A percentile compares a stretch with the other conserved stretches of the same genome.
Conservation (phyloP, 2,888 invertebrate species). For the Drosophila histrio region DNA sequence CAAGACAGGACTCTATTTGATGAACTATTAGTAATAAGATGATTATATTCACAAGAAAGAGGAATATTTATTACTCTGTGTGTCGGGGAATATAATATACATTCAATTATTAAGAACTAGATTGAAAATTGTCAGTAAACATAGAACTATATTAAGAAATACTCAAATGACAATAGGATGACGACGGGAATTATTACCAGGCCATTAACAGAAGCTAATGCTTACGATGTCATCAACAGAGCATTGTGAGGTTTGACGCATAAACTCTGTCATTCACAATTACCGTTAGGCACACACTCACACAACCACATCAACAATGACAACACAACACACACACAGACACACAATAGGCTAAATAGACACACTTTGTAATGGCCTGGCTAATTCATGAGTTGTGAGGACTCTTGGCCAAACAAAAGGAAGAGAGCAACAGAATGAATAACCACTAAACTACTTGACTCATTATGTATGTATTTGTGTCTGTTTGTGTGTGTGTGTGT, state of each 20-base stretch:
- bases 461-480: slow-evolving; percentile 59
- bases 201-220: slow-evolving; percentile 50
- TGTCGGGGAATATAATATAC: too few relatives aligned
- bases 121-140: neutral
- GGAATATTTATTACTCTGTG: too few relatives aligned
- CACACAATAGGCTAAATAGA: slow-evolving; percentile 48
- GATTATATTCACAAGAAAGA: too few relatives aligned
- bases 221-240: slow-evolving; percentile 29
- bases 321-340: neutral
- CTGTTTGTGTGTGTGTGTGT: slow-evolving; percentile 19
- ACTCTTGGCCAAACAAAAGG: slow-evolving; percentile 61
- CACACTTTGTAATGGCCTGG: slow-evolving; percentile 50
- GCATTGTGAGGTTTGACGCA: slow-evolving; percentile 26
- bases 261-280: slow-evolving; percentile 52
- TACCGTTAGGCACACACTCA: slow-evolving; percentile 54
- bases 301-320: slow-evolving; percentile 1
- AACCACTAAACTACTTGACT: slow-evolving; percentile 30
- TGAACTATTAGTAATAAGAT: too few relatives aligned
- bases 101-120: too few relatives aligned
- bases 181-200: slow-evolving; percentile 26
- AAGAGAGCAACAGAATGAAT: slow-evolving; percentile 38
- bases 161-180: slow-evolving; percentile 5
- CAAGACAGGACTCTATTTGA: too few relatives aligned
- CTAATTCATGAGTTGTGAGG: slow-evolving; percentile 71
- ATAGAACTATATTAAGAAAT: slow-evolving; percentile 2